phyloP scores from a whole-genome alignment of 1,140 invertebrate species.

The Lucilia sericata region DNA sequence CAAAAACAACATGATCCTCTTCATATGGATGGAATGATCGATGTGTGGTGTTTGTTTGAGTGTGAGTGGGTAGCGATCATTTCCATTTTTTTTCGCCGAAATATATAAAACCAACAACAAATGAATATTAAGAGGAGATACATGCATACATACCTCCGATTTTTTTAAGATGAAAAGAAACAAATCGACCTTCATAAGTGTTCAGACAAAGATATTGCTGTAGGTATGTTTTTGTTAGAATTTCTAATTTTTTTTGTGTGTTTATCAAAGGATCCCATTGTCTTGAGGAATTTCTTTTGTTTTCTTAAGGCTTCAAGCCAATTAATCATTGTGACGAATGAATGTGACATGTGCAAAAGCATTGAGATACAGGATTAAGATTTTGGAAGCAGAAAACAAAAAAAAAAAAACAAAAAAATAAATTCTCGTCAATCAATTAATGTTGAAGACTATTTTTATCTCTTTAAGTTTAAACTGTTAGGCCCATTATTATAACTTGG shows the following conservation, averaged over 20 bases:
- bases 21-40: conserved; percentile 3
- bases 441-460: too few relatives aligned
- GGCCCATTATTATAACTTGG: too few relatives aligned
- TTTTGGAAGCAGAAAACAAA: too few relatives aligned
- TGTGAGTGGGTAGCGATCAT: neutral
- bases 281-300: neutral
- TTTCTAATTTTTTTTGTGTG: neutral
- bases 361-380: conserved; percentile 14
- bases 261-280: neutral
- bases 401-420: too few relatives aligned
- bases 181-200: conserved; percentile 31
- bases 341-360: neutral
- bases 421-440: neutral
- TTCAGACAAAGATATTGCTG: conserved; percentile 1
- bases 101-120: neutral
- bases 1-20: neutral
- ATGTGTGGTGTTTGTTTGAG: neutral
- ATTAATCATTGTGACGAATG: conserved; percentile 32
- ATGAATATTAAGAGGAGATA: neutral
- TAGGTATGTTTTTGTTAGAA: neutral
- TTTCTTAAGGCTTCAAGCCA: neutral
- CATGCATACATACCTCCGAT: neutral
- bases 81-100: conserved; percentile 16
- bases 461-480: too few relatives aligned
- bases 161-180: neutral